Evolutionary conservation across 2,888 invertebrate genomes (phyloP).

Genomic region (Zaprionus lineosus): DNA sequence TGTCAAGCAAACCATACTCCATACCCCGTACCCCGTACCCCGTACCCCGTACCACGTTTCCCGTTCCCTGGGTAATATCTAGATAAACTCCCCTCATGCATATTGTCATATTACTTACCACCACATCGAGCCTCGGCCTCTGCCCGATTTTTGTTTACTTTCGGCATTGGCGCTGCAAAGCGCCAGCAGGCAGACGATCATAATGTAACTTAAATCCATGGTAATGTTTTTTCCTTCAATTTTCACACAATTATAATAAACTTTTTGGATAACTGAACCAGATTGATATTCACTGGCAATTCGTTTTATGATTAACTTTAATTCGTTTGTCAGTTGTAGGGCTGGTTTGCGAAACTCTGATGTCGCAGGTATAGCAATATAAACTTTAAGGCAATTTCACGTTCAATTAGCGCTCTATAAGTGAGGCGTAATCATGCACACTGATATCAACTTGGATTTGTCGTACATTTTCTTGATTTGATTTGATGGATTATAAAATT

Average conservation of each 20-base stretch:
- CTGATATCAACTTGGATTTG: conserved; percentile 46
- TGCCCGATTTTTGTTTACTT: conserved; percentile 85
- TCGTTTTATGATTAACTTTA: conserved; percentile 21
- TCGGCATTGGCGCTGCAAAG: conserved; percentile 76
- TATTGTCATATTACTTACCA: conserved; percentile 87
- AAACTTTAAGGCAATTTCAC: conserved; percentile 77
- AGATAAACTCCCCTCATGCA: not conserved
- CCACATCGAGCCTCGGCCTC: conserved; percentile 95
- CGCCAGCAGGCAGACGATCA: conserved; percentile 79
- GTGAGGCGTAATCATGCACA: conserved; percentile 67
- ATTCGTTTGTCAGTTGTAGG: conserved; percentile 40
- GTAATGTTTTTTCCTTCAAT: conserved; percentile 11
- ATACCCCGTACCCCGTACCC: not conserved
- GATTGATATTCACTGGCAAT: conserved; percentile 32
- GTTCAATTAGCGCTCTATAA: conserved; percentile 81
- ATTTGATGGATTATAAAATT: conserved; percentile 13
- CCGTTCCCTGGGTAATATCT: not conserved
- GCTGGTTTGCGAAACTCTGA: conserved; percentile 19
- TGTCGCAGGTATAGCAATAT: conserved; percentile 29
- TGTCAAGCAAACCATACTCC: conserved; percentile 30
- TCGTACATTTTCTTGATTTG: conserved; percentile 42
- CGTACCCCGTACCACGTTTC: too few relatives aligned
- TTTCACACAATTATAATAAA: conserved; percentile 12
- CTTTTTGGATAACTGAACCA: conserved; percentile 10
- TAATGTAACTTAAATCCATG: conserved; percentile 81